These are phyloP conservation scores for Chesias legatella DNA, from an alignment of 2,888 invertebrate species.

Conservation along the genomic window DNA sequence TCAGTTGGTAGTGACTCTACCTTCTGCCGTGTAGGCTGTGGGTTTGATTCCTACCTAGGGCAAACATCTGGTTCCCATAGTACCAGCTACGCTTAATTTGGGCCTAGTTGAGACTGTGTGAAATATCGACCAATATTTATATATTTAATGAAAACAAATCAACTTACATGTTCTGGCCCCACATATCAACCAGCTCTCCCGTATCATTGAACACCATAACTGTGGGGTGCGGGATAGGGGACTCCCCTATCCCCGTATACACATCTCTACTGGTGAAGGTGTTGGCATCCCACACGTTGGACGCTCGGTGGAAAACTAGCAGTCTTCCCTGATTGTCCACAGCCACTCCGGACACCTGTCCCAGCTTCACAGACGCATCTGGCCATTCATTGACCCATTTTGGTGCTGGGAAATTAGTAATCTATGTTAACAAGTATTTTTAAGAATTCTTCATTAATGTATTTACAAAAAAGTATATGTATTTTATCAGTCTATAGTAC, in stretches of 20 bases:
- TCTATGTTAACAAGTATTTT: no score
- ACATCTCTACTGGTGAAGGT: conserved; percentile 82
- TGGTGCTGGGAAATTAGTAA: conserved; percentile 57
- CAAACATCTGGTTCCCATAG: no score
- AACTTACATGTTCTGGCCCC: conserved; percentile 86
- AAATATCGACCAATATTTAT: no score
- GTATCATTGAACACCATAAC: conserved; percentile 82
- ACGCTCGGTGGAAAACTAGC: conserved; percentile 90
- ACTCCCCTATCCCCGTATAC: conserved; percentile 73
- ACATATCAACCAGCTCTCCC: conserved; percentile 82
- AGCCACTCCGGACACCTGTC: conserved; percentile 91
- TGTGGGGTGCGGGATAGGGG: conserved; percentile 83
- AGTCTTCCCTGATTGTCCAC: conserved; percentile 86
- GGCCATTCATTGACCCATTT: conserved; percentile 81
- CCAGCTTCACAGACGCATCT: conserved; percentile 71
- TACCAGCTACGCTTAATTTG: no score
- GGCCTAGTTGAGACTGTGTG: no score
- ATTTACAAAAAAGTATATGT: no score
- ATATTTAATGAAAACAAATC: conserved; percentile 1
- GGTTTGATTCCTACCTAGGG: no score
- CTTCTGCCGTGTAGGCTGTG: no score
- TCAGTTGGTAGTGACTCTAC: no score
- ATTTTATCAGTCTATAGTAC: no score
- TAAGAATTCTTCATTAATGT: no score
- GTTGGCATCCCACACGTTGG: conserved; percentile 81